These are phyloP conservation scores for Drosophila rellima DNA, from an alignment of 2,888 invertebrate genomes.

Conservation along the genomic window DNA sequence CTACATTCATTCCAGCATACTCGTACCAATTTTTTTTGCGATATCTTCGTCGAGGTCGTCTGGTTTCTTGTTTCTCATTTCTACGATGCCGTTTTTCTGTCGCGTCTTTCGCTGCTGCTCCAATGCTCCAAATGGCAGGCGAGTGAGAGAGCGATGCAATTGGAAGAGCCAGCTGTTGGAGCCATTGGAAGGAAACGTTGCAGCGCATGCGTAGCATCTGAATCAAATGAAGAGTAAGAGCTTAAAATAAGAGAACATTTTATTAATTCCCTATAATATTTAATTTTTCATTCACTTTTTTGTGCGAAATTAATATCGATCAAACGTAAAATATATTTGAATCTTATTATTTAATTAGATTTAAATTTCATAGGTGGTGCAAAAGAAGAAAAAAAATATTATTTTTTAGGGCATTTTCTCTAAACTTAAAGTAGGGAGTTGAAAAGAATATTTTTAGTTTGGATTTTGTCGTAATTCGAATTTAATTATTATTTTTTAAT, in stretches of 20 bases:
- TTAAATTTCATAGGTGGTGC: no score
- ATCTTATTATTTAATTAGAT: no score
- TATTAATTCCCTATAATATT: neutral
- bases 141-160: conserved; percentile 35
- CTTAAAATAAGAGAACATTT: neutral
- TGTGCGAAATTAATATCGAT: no score
- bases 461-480: no score
- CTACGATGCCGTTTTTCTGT: conserved; percentile 49
- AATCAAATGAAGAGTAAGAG: neutral
- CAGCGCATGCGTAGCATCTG: conserved; percentile 26
- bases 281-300: neutral
- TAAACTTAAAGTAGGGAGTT: no score
- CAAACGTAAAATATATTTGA: no score
- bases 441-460: no score
- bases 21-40: conserved; percentile 44
- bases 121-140: conserved; percentile 47
- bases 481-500: no score
- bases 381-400: no score
- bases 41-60: conserved; percentile 83
- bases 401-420: no score
- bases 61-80: conserved; percentile 76
- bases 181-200: conserved; percentile 42
- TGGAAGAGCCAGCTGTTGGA: conserved; percentile 47
- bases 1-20: conserved; percentile 19
- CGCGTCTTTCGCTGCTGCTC: conserved; percentile 42